phyloP scores from a whole-genome alignment of 2,113 vertebrate genomes.

The Philantomba maxwellii region DNA sequence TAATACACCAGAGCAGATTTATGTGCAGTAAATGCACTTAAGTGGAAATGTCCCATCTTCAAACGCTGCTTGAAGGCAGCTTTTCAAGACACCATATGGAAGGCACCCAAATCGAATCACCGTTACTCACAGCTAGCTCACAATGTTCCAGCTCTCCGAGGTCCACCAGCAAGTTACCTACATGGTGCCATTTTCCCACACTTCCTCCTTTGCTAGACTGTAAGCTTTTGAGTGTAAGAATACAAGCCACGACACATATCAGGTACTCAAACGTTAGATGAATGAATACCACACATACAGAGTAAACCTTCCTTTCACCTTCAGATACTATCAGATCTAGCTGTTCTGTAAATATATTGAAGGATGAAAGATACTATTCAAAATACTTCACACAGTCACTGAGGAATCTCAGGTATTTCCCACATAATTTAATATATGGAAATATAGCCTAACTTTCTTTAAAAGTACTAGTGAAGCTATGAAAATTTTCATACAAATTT shows the following conservation, averaged over 20 bases:
- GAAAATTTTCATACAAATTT: background rate
- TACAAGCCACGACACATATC: background rate
- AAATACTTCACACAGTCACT: background rate
- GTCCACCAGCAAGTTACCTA: background rate
- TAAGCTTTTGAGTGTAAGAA: background rate
- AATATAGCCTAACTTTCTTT: background rate
- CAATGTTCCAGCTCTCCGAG: background rate
- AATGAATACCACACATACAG: background rate
- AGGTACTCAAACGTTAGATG: background rate
- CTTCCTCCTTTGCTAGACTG: background rate
- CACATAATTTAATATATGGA: background rate
- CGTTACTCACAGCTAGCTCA: background rate
- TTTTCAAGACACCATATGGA: background rate
- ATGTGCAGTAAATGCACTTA: background rate
- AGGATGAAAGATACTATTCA: background rate
- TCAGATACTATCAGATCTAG: conserved; percentile 19
- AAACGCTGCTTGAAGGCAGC: background rate
- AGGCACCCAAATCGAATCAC: background rate
- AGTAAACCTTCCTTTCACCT: conserved; percentile 3
- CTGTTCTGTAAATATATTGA: background rate
- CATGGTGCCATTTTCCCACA: background rate
- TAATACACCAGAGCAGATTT: background rate
- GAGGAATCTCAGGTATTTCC: background rate
- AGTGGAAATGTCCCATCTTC: background rate
- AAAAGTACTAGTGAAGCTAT: background rate